These are phyloP conservation scores for Holcopasites calliopsidis DNA, from an alignment of 1,140 invertebrate species.

Conservation along the genomic window DNA sequence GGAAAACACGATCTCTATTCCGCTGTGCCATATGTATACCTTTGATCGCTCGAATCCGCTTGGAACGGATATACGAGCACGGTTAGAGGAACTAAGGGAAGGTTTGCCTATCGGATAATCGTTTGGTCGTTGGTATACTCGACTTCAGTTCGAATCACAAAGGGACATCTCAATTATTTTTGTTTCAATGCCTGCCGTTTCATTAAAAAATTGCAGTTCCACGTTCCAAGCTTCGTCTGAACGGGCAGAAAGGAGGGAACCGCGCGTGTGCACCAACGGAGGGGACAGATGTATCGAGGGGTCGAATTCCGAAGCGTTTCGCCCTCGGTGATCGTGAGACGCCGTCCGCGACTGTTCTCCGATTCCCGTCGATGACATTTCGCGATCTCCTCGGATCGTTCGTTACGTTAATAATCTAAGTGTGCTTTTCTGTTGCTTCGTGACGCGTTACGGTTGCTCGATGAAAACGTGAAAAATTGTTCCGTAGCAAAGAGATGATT, in stretches of 20 bases:
- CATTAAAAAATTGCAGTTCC: too few relatives aligned
- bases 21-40: background rate
- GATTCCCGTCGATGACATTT: background rate
- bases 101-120: background rate
- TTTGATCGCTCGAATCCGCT: background rate
- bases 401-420: constrained; percentile 12
- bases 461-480: constrained; percentile 50
- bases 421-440: background rate
- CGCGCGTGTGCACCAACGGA: constrained; percentile 14
- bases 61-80: background rate
- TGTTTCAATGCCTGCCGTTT: too few relatives aligned
- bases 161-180: too few relatives aligned
- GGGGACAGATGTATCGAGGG: background rate
- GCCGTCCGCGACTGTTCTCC: background rate
- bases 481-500: constrained; percentile 42
- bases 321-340: background rate
- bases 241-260: background rate
- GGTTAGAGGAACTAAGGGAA: background rate
- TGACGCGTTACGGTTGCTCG: background rate
- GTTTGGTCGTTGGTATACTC: background rate
- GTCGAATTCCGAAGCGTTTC: too few relatives aligned
- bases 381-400: background rate
- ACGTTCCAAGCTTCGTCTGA: background rate
- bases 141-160: too few relatives aligned
- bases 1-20: background rate